Conservation (phyloP, 2,797 vertebrate species). For the Jordanella pulchra region DNA sequence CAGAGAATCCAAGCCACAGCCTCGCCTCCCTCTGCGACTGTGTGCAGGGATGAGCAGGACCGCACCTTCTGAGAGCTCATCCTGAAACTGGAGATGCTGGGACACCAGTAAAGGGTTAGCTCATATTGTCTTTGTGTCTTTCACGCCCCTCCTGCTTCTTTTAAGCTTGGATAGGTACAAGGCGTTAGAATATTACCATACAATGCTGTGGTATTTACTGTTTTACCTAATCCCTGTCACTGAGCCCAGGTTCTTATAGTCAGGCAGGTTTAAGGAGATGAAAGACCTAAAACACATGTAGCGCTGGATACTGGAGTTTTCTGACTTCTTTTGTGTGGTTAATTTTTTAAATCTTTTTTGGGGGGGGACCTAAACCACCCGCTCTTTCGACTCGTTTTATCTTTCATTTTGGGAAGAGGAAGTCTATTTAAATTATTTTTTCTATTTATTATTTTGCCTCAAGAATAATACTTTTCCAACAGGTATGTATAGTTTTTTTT, state of each 20-base stretch:
- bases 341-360: constrained; percentile 54
- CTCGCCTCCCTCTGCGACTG: constrained; percentile 50
- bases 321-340: constrained; percentile 39
- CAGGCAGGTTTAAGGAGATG: constrained; percentile 73
- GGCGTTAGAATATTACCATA: constrained; percentile 77
- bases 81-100: constrained; percentile 82
- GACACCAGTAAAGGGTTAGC: constrained; percentile 76
- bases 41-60: constrained; percentile 71
- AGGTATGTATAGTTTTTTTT: constrained; percentile 71
- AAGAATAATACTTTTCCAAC: constrained; percentile 51
- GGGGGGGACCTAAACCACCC: constrained; percentile 65
- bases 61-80: constrained; percentile 70
- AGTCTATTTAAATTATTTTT: constrained; percentile 18
- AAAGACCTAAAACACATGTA: constrained; percentile 65
- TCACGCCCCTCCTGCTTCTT: constrained; percentile 69
- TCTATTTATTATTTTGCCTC: constrained; percentile 35
- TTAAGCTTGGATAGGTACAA: constrained; percentile 62
- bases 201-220: constrained; percentile 69
- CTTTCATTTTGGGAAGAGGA: constrained; percentile 24
- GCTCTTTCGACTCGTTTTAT: constrained; percentile 45
- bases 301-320: constrained; percentile 55
- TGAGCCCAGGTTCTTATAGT: constrained; percentile 73
- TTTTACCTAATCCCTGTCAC: constrained; percentile 70
- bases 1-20: constrained; percentile 40
- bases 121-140: constrained; percentile 70